phyloP scores from a whole-genome alignment of 2,888 invertebrate species.

The Branchipolynoe longqiensis region DNA sequence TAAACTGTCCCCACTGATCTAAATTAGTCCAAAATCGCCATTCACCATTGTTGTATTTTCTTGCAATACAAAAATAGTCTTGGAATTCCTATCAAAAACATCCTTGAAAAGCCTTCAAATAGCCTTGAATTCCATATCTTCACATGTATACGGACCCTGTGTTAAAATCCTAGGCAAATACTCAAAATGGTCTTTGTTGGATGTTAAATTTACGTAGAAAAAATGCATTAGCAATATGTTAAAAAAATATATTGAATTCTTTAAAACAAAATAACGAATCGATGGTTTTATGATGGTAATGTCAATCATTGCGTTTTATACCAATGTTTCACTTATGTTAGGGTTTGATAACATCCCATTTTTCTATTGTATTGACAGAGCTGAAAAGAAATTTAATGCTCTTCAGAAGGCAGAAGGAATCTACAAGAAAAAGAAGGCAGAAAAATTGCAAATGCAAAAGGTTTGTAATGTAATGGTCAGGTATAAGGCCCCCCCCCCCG shows the following conservation, averaged over 20 bases:
- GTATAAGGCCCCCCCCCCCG: no score
- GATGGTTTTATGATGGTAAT: no score
- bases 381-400: conserved; percentile 1
- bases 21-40: no score
- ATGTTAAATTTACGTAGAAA: neutral
- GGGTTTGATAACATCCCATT: neutral
- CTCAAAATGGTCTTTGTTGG: no score
- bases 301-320: neutral
- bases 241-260: neutral
- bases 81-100: no score
- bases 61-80: no score
- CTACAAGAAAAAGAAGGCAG: neutral
- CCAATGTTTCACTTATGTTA: neutral
- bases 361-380: neutral
- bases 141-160: no score
- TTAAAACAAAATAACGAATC: neutral
- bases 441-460: neutral
- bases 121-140: no score
- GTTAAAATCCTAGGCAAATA: no score
- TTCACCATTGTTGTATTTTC: no score
- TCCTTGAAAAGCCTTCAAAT: no score
- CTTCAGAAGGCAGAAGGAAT: neutral
- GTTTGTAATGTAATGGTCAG: neutral
- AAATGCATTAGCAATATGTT: neutral
- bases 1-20: no score